Evolutionary conservation across 2,888 invertebrate genomes (phyloP).

Genomic region (Molorchus minor): DNA sequence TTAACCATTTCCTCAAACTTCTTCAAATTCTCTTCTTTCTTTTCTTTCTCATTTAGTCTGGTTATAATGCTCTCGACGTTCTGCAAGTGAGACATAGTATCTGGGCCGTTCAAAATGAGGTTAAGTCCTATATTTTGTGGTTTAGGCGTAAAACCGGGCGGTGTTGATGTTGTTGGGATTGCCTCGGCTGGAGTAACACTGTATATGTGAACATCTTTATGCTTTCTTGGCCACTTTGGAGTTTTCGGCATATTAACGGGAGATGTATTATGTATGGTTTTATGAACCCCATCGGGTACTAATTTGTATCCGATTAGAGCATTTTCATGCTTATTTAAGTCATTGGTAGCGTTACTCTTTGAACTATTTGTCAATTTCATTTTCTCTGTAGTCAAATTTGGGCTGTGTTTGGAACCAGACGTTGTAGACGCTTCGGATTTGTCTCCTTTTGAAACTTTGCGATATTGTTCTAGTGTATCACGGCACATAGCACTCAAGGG

Average conservation of each 20-base stretch:
- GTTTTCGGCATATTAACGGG: constrained; percentile 42
- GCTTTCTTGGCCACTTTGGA: constrained; percentile 47
- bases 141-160: constrained; percentile 21
- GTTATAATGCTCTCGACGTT: constrained; percentile 61
- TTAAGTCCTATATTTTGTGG: constrained; percentile 41
- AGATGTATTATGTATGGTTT: constrained; percentile 44
- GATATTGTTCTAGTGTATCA: constrained; percentile 44
- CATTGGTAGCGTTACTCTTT: constrained; percentile 58
- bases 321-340: constrained; percentile 59
- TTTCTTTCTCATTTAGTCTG: constrained; percentile 54
- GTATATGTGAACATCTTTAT: constrained; percentile 55
- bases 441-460: constrained; percentile 48
- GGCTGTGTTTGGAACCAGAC: constrained; percentile 53
- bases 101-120: constrained; percentile 43
- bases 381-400: constrained; percentile 46
- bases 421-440: constrained; percentile 50
- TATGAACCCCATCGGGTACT: constrained; percentile 63
- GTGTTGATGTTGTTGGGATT: constrained; percentile 23
- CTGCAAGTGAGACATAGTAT: constrained; percentile 57
- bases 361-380: constrained; percentile 44
- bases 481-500: constrained; percentile 49
- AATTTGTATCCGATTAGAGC: constrained; percentile 66
- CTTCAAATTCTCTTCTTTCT: constrained; percentile 55
- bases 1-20: constrained; percentile 57
- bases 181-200: constrained; percentile 43